Percentiles rank a stretch among this genome's conserved stretches.
phyloP scores from a whole-genome alignment of 1,140 invertebrate genomes.

The Nasonia longicornis region DNA sequence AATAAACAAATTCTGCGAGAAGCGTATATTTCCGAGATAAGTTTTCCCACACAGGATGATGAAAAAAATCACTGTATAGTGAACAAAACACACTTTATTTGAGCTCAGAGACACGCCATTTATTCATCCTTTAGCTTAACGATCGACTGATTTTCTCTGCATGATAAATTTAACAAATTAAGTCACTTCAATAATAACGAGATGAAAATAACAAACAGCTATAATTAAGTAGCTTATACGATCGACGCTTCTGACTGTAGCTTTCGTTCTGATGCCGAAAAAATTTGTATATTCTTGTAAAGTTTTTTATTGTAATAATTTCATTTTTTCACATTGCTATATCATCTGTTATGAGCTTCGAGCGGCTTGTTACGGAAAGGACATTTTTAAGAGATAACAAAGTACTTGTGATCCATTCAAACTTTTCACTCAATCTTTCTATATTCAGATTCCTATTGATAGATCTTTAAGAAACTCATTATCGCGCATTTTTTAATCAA shows the following conservation, averaged over 20 bases:
- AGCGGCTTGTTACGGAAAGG: constrained; percentile 18
- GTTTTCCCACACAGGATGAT: constrained; percentile 49
- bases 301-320: constrained; percentile 24
- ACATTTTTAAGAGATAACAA: constrained; percentile 22
- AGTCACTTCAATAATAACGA: neutral
- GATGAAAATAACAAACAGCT: neutral
- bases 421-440: constrained; percentile 42
- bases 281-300: constrained; percentile 43
- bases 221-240: constrained; percentile 11
- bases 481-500: constrained; percentile 24
- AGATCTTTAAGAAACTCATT: constrained; percentile 34
- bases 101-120: constrained; percentile 36
- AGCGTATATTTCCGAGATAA: constrained; percentile 49
- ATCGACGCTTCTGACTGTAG: constrained; percentile 8
- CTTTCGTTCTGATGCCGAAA: constrained; percentile 22
- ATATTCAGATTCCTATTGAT: constrained; percentile 39
- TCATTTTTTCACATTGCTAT: neutral
- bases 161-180: neutral
- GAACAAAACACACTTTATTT: constrained; percentile 38
- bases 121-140: constrained; percentile 12
- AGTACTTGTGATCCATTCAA: constrained; percentile 34
- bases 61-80: constrained; percentile 41
- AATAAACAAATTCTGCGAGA: constrained; percentile 32
- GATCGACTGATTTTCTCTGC: constrained; percentile 28
- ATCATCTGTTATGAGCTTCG: constrained; percentile 10